Evolutionary conservation across 2,113 vertebrate genomes (phyloP).

Genomic region (Hemiscyllium ocellatum): DNA sequence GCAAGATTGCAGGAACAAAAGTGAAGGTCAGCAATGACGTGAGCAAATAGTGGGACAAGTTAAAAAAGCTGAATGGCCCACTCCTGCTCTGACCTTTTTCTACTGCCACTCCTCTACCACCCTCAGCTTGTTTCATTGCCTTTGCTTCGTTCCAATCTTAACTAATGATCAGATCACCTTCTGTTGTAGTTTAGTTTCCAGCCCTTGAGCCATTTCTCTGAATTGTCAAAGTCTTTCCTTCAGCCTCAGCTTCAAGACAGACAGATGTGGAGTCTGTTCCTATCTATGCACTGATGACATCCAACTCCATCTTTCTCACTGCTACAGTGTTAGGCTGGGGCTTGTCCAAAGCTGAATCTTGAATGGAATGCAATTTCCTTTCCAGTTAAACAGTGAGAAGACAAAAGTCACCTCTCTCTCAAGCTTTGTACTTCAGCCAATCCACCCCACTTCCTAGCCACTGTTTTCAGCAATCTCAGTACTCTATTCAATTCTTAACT

Average conservation of each 20-base stretch:
- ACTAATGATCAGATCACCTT: neutral
- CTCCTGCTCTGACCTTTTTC: neutral
- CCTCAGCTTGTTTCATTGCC: neutral
- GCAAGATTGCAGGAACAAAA: neutral
- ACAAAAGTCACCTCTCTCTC: neutral
- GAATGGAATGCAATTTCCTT: neutral
- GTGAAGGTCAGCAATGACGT: neutral
- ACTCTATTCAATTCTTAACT: no score
- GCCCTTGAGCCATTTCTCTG: neutral
- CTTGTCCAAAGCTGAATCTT: neutral
- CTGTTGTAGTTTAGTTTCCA: neutral
- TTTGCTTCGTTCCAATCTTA: neutral
- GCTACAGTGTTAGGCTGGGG: neutral
- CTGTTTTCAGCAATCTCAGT: neutral
- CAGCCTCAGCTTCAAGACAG: neutral
- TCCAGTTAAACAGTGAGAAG: neutral
- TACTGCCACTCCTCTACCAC: neutral
- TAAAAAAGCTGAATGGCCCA: neutral
- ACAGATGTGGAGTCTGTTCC: neutral
- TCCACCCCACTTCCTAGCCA: neutral
- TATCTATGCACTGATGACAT: neutral
- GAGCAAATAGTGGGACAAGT: neutral
- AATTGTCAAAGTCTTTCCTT: neutral
- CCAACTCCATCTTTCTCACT: neutral
- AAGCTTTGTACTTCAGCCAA: neutral